phyloP scores from a whole-genome alignment of 2,888 invertebrate genomes.

The Drosophila rubida region DNA sequence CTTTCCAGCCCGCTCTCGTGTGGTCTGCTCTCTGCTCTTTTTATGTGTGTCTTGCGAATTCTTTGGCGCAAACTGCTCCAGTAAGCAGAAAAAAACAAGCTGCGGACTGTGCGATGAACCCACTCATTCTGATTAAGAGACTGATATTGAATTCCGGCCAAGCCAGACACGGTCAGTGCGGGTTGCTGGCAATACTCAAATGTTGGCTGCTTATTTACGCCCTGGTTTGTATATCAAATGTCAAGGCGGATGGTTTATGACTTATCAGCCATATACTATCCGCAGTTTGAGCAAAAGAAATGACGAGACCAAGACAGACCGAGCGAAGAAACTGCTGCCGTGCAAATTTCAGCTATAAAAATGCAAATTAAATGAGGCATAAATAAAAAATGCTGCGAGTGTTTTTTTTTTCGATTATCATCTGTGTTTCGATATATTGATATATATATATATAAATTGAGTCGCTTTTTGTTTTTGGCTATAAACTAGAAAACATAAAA shows the following conservation, averaged over 20 bases:
- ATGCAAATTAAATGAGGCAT: constrained; percentile 56
- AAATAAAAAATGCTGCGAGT: constrained; percentile 36
- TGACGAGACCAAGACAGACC: too few species aligned
- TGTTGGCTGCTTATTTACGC: constrained; percentile 9
- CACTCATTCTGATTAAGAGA: constrained; percentile 42
- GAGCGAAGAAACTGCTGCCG: constrained; percentile 51
- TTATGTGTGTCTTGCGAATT: constrained; percentile 59
- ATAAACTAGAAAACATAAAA: constrained; percentile 79
- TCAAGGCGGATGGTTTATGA: constrained; percentile 63
- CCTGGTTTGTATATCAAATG: constrained; percentile 57
- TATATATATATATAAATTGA: constrained; percentile 31
- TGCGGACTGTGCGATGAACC: constrained; percentile 26
- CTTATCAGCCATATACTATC: constrained; percentile 54
- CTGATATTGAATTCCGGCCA: constrained; percentile 33
- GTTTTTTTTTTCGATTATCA: constrained; percentile 53
- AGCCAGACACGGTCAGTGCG: constrained; percentile 16
- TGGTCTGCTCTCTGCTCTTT: constrained; percentile 8
- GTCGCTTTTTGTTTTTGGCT: constrained; percentile 46
- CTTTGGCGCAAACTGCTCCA: constrained; percentile 31
- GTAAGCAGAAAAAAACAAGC: constrained; percentile 39
- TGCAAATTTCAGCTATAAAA: constrained; percentile 56
- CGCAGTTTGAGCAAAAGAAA: constrained; percentile 8
- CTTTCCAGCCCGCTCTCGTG: constrained; percentile 29
- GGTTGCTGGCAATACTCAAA: background rate
- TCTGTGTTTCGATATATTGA: constrained; percentile 49